phyloP scores from a whole-genome alignment of 2,797 vertebrate genomes.

The Telmatherina bonti region DNA sequence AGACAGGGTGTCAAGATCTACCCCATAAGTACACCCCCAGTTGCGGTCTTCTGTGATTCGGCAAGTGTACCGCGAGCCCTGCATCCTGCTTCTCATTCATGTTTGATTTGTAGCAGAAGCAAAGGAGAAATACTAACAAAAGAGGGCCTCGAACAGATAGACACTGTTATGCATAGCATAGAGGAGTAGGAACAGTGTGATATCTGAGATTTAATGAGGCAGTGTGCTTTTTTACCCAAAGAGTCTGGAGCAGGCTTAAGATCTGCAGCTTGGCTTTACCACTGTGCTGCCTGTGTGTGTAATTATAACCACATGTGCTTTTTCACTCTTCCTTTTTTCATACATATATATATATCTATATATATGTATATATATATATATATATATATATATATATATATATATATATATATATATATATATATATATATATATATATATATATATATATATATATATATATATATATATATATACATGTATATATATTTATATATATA shows the following conservation, averaged over 20 bases:
- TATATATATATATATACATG: too few species aligned
- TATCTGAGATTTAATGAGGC: slow-evolving; percentile 98
- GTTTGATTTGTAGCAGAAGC: slow-evolving; percentile 76
- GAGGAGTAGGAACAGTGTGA: slow-evolving; percentile 76
- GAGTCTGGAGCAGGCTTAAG: slow-evolving; percentile 91
- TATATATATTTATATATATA: too few species aligned
- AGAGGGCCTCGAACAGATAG: slow-evolving; percentile 74
- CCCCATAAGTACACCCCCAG: slow-evolving; percentile 73
- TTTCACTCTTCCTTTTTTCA: slow-evolving; percentile 63
- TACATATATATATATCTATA: too few species aligned
- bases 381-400: slow-evolving; percentile 31
- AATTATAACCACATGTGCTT: slow-evolving; percentile 93
- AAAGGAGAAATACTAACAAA: slow-evolving; percentile 78
- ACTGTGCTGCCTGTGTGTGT: slow-evolving; percentile 92
- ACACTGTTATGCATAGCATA: slow-evolving; percentile 73
- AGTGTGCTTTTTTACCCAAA: slow-evolving; percentile 89
- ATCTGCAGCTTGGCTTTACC: slow-evolving; percentile 93
- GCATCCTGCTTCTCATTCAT: slow-evolving; percentile 73
- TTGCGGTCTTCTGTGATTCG: slow-evolving; percentile 65
- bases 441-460: too few species aligned
- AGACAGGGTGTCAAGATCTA: slow-evolving; percentile 66
- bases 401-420: slow-evolving; percentile 50
- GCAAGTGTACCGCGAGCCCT: slow-evolving; percentile 56
- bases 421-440: slow-evolving; percentile 10
- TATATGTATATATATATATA: slow-evolving; percentile 38